phyloP scores from a whole-genome alignment of 2,797 vertebrate genomes.

The Emys orbicularis region DNA sequence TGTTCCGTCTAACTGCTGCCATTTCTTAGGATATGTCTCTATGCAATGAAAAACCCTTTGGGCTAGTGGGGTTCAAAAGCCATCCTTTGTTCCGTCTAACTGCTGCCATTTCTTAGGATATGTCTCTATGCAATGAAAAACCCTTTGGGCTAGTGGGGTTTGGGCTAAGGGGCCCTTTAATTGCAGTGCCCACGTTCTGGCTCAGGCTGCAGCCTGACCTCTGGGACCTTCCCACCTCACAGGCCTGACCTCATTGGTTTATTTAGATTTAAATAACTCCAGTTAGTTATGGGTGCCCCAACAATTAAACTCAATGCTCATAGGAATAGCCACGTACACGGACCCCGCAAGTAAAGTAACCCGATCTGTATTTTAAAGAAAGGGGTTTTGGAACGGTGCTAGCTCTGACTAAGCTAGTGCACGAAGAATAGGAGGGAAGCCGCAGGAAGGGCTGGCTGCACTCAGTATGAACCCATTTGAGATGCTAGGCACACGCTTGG shows the following conservation, averaged over 20 bases:
- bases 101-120: background rate
- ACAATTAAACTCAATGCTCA: background rate
- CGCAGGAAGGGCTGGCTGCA: background rate
- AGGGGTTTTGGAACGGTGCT: background rate
- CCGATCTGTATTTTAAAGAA: background rate
- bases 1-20: rapidly evolving
- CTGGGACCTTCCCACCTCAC: background rate
- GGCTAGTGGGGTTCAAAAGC: background rate
- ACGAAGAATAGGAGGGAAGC: background rate
- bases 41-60: background rate
- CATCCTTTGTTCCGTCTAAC: background rate
- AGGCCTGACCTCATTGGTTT: background rate
- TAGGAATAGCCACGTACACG: no score
- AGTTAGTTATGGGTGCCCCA: background rate
- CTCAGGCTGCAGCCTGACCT: background rate
- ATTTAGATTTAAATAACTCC: background rate
- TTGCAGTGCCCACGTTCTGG: background rate
- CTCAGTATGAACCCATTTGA: background rate
- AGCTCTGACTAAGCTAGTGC: no score
- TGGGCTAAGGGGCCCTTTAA: background rate
- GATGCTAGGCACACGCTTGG: background rate
- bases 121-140: rapidly evolving
- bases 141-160: background rate
- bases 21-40: background rate
- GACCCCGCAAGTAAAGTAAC: background rate